Evolutionary conservation across 2,888 invertebrate species (phyloP).

Genomic region (Tetranychus piercei): DNA sequence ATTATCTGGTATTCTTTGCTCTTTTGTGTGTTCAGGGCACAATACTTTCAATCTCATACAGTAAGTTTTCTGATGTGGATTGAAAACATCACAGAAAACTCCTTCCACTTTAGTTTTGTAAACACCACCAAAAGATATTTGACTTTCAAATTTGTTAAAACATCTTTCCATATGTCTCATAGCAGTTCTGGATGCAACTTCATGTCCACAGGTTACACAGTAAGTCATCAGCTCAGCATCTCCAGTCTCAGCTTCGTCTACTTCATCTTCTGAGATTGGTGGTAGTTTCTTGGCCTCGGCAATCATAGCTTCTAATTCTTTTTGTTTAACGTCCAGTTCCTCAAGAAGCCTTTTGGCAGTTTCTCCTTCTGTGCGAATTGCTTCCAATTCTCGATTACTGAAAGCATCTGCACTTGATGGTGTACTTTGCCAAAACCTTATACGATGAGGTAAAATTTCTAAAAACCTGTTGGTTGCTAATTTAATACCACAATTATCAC

Average conservation of each 20-base stretch:
- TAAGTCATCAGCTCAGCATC: conserved; percentile 55
- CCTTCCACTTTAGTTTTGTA: conserved; percentile 85
- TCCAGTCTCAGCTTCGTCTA: conserved; percentile 30
- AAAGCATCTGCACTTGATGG: conserved; percentile 69
- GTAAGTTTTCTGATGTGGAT: conserved; percentile 67
- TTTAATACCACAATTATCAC: conserved; percentile 70
- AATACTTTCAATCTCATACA: conserved; percentile 76
- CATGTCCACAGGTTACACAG: conserved; percentile 91
- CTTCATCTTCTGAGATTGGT: conserved; percentile 30
- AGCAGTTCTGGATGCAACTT: conserved; percentile 55
- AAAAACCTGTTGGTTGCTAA: conserved; percentile 48
- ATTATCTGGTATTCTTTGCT: conserved; percentile 28
- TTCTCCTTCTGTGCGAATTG: conserved; percentile 36
- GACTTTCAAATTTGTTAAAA: conserved; percentile 90
- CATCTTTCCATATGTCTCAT: conserved; percentile 95
- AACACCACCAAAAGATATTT: conserved; percentile 84
- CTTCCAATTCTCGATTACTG: conserved; percentile 42
- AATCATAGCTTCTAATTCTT: conserved; percentile 57
- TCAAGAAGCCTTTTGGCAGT: conserved; percentile 32
- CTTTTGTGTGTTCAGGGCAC: conserved; percentile 88
- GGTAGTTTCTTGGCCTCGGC: conserved; percentile 54
- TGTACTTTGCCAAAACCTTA: conserved; percentile 79
- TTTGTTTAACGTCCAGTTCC: conserved; percentile 56
- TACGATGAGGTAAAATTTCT: conserved; percentile 62
- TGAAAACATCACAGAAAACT: conserved; percentile 94